Conservation (phyloP, 2,113 vertebrate genomes). For the Rhea pennata region DNA sequence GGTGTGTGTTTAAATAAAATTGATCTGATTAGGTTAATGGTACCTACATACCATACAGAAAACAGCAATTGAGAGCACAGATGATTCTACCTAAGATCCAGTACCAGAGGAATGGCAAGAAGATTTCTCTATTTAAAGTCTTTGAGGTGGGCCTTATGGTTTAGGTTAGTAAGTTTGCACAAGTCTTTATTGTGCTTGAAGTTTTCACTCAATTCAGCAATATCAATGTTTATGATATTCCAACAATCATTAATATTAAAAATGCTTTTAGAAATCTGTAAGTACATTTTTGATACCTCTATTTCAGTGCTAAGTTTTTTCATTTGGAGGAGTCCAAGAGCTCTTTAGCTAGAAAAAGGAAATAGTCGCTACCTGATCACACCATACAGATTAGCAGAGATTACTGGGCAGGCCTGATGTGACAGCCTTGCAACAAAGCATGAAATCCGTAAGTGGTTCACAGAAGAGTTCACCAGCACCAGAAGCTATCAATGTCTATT, state of each 20-base stretch:
- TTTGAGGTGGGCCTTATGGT: not conserved
- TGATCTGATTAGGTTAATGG: not conserved
- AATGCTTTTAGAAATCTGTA: not conserved
- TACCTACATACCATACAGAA: not conserved
- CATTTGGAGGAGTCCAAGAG: not conserved
- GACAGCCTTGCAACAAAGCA: not conserved
- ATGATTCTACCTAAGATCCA: not conserved
- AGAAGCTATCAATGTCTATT: not conserved
- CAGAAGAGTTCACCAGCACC: not conserved
- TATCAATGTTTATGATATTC: not conserved
- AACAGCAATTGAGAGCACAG: not conserved
- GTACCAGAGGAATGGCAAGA: not conserved
- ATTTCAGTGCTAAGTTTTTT: not conserved
- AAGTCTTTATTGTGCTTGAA: not conserved
- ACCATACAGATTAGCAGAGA: not conserved
- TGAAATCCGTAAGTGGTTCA: not conserved
- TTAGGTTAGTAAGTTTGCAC: not conserved
- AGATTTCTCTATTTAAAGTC: not conserved
- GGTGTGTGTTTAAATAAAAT: not conserved
- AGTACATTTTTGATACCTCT: not conserved
- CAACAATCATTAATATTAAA: not conserved
- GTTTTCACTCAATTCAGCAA: not conserved
- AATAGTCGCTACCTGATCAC: not conserved
- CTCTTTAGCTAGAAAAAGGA: not conserved
- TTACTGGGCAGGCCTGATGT: not conserved